These are phyloP conservation scores for Drosophila rhopaloa DNA, from an alignment of 1,140 invertebrate species.

Conservation along the genomic window DNA sequence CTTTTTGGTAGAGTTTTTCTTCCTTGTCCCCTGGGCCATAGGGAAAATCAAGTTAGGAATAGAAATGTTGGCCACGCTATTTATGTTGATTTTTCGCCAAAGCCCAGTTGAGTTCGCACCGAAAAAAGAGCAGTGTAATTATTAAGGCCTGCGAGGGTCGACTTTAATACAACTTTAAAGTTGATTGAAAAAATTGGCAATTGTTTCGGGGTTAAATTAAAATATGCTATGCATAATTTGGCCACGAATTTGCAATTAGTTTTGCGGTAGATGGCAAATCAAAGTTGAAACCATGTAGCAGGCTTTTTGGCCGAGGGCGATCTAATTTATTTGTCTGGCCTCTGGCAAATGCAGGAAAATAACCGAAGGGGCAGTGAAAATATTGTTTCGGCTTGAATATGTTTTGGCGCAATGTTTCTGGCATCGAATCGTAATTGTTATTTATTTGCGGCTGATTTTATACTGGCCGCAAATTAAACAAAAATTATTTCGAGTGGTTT, in stretches of 20 bases:
- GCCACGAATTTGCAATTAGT: conserved; percentile 45
- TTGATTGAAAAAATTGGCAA: not conserved
- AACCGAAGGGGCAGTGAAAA: conserved; percentile 34
- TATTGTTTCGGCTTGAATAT: conserved; percentile 52
- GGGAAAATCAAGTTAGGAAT: conserved; percentile 80
- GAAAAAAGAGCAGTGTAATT: conserved; percentile 66
- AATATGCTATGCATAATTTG: conserved; percentile 62
- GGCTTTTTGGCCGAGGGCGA: conserved; percentile 24
- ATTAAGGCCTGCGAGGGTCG: conserved; percentile 30
- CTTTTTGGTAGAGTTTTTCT: conserved; percentile 40
- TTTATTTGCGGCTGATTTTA: conserved; percentile 76
- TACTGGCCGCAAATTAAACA: conserved; percentile 46
- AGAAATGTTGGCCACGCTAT: conserved; percentile 79
- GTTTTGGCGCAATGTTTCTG: conserved; percentile 47
- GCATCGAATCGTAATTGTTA: conserved; percentile 72
- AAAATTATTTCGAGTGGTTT: conserved; percentile 19
- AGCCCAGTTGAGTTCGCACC: conserved; percentile 45
- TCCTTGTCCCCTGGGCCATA: conserved; percentile 24
- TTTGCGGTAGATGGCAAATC: conserved; percentile 55
- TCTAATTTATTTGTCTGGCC: conserved; percentile 78
- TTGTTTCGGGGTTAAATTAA: conserved; percentile 8
- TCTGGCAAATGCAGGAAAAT: conserved; percentile 49
- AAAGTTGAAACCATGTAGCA: conserved; percentile 47
- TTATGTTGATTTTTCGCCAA: conserved; percentile 77
- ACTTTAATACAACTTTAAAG: conserved; percentile 51